Percentiles rank a stretch among this genome's conserved stretches.
Evolutionary conservation across 2,797 vertebrate species (phyloP).

Genomic region (Onychomys arenicola): DNA sequence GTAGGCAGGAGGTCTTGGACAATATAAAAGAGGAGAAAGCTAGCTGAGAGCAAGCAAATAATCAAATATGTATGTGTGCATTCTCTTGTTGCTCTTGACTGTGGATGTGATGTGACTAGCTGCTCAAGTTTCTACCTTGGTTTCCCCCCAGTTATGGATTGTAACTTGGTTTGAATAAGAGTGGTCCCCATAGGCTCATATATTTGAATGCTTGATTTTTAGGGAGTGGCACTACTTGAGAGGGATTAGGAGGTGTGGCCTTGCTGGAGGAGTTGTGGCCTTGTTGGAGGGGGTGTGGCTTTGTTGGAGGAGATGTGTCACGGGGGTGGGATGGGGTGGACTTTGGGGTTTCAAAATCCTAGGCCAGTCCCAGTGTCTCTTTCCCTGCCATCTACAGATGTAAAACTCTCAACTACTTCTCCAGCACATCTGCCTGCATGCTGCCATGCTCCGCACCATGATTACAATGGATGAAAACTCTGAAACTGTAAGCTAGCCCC

Average conservation of each 20-base stretch:
- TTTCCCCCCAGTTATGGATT: no score
- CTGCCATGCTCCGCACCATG: background rate
- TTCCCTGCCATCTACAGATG: background rate
- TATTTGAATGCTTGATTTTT: background rate
- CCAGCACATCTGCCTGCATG: background rate
- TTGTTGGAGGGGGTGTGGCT: no score
- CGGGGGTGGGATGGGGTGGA: background rate
- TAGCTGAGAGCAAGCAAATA: background rate
- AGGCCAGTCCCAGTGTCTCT: background rate
- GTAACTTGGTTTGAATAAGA: no score
- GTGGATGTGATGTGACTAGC: background rate
- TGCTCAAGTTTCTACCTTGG: no score
- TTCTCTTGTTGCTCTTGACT: background rate
- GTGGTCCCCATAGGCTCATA: background rate
- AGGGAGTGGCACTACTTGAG: background rate
- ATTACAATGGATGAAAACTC: background rate
- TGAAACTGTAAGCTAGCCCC: background rate
- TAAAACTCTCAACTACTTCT: background rate
- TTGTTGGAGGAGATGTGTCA: background rate
- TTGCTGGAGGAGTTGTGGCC: background rate
- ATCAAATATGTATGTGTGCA: background rate
- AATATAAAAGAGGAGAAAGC: background rate
- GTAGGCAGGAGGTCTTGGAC: background rate
- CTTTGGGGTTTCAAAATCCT: background rate
- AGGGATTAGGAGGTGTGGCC: background rate